A percentile compares a stretch with the other conserved stretches of the same genome.
Conservation (phyloP, 2,113 vertebrate species). For the Chlorodrepanis virens region DNA sequence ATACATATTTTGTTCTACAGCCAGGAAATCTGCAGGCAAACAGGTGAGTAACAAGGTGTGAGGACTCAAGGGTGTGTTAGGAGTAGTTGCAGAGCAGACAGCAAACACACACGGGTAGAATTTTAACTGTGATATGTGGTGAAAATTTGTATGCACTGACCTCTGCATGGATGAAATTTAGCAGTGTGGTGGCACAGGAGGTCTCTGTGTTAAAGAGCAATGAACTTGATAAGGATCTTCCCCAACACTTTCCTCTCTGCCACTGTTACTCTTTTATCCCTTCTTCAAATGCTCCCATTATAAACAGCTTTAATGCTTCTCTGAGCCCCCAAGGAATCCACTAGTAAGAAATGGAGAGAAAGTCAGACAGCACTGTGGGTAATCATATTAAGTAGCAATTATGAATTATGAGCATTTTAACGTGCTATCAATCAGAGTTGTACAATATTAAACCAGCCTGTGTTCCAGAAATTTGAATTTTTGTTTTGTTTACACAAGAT, state of each 20-base stretch:
- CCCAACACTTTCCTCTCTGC: background rate
- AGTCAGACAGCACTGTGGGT: background rate
- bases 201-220: background rate
- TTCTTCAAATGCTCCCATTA: background rate
- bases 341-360: background rate
- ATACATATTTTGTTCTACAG: background rate
- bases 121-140: background rate
- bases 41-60: background rate
- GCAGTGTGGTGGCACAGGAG: background rate
- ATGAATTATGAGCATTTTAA: background rate
- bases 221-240: background rate
- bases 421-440: background rate
- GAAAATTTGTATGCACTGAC: background rate
- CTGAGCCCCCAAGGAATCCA: background rate
- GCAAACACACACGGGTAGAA: accelerated
- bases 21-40: background rate
- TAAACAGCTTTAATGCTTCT: background rate
- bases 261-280: background rate
- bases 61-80: background rate
- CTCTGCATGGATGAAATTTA: background rate
- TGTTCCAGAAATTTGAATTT: background rate
- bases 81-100: background rate
- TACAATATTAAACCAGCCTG: background rate
- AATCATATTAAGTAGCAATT: background rate
- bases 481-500: background rate